Evolutionary conservation across 2,888 invertebrate genomes (phyloP), one percentile per base, ranked within the genome.

Genomic region (Clivina fossor): DNA sequence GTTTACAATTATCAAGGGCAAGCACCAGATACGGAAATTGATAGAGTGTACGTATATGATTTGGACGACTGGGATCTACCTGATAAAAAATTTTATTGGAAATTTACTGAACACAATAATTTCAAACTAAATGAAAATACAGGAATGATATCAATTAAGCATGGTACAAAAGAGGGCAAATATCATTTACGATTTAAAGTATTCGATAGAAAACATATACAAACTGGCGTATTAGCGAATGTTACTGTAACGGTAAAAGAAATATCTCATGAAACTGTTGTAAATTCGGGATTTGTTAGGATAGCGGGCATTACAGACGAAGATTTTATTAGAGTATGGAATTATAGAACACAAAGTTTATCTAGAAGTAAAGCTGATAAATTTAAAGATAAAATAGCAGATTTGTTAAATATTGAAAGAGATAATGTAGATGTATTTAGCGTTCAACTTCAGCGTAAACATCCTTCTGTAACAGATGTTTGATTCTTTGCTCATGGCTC

Each of bases 31-130:
- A 91, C 93, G 0, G 90, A 89, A 72, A 90, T 98, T 60, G 97
- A 97, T 26, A 81, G 93, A 59, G 98, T 98, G 4, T 97, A 96
- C 73, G 97, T 98, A 1, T 93, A 93, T 69, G 99, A 99, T 76
- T 78, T 92, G 61, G 99, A 99, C 73, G 99, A 99, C 72, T 99
- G 98, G 98, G 99, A 99, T 76, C 77, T 96, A 61, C 92, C 91
- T 0, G 97, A 98, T 72, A 99, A 99, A 74, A 93, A 91, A 68
- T 99, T 96, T 78, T 93, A 91, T 70, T 95, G 94, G 93, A 93
- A 93, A 69, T 84, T 84, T 38, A 78, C 84, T 49, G 90, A 91
- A 69, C 92, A 93, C 78, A 86, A 89, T 1, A 84, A 86, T 64
- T 95, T 95, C 72, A 90, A 88, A 59, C 76, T 97, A 20, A 89